These are phyloP conservation scores for Bos javanicus DNA, from an alignment of 2,113 vertebrate genomes.

Conservation along the genomic window DNA sequence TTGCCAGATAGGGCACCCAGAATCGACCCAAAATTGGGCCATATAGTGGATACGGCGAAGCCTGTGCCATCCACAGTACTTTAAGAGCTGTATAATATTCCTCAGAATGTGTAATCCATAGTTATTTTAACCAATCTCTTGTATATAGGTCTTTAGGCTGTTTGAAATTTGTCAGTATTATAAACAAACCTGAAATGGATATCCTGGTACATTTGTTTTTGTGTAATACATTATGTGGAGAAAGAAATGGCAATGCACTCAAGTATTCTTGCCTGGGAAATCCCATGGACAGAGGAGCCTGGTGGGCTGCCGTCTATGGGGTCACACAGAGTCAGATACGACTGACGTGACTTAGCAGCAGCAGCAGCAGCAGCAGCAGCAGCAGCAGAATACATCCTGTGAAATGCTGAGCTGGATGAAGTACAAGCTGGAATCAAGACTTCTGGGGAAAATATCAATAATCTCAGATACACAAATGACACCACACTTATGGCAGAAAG, in stretches of 20 bases:
- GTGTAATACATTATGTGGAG: neutral
- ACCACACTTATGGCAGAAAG: no score
- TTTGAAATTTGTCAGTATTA: neutral
- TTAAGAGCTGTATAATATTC: neutral
- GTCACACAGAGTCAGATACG: fast-evolving
- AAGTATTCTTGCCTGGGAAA: neutral
- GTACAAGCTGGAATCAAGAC: no score
- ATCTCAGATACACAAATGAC: no score
- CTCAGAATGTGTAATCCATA: neutral
- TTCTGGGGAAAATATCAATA: no score
- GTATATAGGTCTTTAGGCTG: neutral
- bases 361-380: no score
- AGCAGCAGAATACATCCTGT: no score
- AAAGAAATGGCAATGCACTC: neutral
- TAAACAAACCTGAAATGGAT: neutral
- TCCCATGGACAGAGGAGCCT: neutral
- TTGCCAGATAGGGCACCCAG: neutral
- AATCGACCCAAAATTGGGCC: neutral
- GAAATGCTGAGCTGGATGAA: no score
- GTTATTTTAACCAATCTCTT: neutral
- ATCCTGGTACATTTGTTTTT: neutral
- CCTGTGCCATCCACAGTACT: neutral
- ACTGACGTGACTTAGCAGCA: no score
- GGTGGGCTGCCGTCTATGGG: neutral
- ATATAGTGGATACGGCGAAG: neutral